Evolutionary conservation across 2,797 vertebrate species (phyloP).

Genomic region (Tympanoctomys barrerae): DNA sequence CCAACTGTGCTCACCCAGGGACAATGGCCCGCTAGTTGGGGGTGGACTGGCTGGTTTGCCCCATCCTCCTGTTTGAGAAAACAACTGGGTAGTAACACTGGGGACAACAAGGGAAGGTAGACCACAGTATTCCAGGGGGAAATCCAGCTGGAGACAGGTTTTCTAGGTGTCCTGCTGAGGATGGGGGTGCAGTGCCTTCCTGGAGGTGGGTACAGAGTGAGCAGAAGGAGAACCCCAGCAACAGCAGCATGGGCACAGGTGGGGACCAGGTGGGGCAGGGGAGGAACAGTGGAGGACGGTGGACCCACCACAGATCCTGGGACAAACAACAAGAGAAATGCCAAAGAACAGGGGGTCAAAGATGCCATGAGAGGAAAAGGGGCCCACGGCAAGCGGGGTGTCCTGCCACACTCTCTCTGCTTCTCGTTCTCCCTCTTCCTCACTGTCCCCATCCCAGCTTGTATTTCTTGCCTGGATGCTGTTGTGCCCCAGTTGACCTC

Average conservation of each 20-base stretch:
- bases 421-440: neutral
- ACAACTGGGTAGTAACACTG: neutral
- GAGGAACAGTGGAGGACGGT: no score
- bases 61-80: neutral
- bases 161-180: neutral
- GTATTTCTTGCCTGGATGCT: neutral
- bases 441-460: neutral
- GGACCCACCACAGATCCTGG: neutral
- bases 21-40: no score
- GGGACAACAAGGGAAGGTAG: neutral
- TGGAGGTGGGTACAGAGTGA: neutral
- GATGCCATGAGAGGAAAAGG: neutral
- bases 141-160: neutral
- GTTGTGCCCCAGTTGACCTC: neutral
- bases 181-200: neutral
- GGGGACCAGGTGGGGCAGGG: neutral
- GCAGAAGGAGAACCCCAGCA: neutral
- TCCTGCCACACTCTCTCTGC: neutral
- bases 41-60: neutral
- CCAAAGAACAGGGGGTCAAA: neutral
- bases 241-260: neutral
- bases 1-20: neutral
- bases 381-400: fast-evolving
- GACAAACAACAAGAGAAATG: neutral
- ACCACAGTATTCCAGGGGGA: neutral